A percentile compares a stretch with the other conserved stretches of the same genome.
Conservation (phyloP, 2,113 vertebrate genomes). For the Oncorhynchus mykiss region DNA sequence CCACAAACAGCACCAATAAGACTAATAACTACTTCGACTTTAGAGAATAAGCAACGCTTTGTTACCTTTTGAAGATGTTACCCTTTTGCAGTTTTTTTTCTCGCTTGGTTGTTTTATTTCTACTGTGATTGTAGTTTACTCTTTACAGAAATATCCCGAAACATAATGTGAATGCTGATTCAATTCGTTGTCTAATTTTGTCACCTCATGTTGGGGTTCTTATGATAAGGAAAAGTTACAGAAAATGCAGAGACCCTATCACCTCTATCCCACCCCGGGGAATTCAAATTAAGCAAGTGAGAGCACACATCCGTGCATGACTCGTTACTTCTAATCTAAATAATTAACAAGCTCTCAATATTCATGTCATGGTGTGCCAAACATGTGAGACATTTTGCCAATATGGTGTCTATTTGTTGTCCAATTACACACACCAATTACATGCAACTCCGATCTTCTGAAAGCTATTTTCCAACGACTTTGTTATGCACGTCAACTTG, state of each 20-base stretch:
- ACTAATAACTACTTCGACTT: too few species aligned
- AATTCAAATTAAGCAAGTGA: constrained; percentile 21
- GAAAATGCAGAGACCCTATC: neutral
- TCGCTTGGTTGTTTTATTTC: too few species aligned
- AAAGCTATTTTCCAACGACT: neutral
- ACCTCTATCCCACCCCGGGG: neutral
- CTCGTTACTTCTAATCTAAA: constrained; percentile 45
- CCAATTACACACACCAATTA: constrained; percentile 6
- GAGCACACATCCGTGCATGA: constrained; percentile 36
- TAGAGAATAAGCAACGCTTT: too few species aligned
- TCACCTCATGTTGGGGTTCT: too few species aligned
- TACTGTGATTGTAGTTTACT: too few species aligned
- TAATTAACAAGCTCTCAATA: constrained; percentile 52
- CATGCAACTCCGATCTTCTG: neutral
- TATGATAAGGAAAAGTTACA: too few species aligned
- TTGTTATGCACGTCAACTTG: neutral
- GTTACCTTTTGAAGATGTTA: too few species aligned
- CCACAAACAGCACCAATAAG: neutral
- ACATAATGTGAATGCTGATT: too few species aligned
- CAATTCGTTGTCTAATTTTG: too few species aligned
- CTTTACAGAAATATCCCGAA: too few species aligned
- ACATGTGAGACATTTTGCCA: neutral
- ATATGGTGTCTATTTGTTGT: neutral
- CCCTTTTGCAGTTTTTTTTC: too few species aligned
- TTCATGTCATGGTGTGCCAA: neutral